phyloP scores from a whole-genome alignment of 1,140 invertebrate genomes.

The Teleopsis dalmanni region DNA sequence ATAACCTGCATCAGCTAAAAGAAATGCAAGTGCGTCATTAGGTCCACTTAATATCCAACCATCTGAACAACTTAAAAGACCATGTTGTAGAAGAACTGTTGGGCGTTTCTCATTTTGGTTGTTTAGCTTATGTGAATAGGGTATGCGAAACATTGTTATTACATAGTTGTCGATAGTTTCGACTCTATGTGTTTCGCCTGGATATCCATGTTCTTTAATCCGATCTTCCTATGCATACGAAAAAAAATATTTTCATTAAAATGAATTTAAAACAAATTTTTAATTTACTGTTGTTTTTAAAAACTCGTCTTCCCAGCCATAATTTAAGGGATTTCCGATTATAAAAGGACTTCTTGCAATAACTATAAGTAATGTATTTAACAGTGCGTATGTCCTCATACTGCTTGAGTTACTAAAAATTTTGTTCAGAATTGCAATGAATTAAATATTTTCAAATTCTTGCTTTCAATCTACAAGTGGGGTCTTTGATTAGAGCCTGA shows the following conservation, averaged over 20 bases:
- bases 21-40: constrained; percentile 19
- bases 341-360: too few species aligned
- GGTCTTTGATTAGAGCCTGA: too few species aligned
- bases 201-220: constrained; percentile 19
- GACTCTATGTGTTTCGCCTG: constrained; percentile 39
- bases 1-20: constrained; percentile 31
- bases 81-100: constrained; percentile 31
- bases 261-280: not conserved
- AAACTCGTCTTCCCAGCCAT: too few species aligned
- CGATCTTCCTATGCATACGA: not conserved
- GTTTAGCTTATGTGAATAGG: constrained; percentile 18
- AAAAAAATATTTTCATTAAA: not conserved
- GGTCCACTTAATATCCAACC: constrained; percentile 30
- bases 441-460: too few species aligned
- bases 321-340: too few species aligned
- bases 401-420: too few species aligned
- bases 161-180: constrained; percentile 55
- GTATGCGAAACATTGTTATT: constrained; percentile 52
- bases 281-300: not conserved
- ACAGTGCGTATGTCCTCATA: too few species aligned
- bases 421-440: too few species aligned
- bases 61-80: constrained; percentile 22
- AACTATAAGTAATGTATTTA: too few species aligned
- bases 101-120: not conserved
- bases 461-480: too few species aligned